Evolutionary conservation across 2,888 invertebrate genomes (phyloP).

Genomic region (Oscheius myriophilus): DNA sequence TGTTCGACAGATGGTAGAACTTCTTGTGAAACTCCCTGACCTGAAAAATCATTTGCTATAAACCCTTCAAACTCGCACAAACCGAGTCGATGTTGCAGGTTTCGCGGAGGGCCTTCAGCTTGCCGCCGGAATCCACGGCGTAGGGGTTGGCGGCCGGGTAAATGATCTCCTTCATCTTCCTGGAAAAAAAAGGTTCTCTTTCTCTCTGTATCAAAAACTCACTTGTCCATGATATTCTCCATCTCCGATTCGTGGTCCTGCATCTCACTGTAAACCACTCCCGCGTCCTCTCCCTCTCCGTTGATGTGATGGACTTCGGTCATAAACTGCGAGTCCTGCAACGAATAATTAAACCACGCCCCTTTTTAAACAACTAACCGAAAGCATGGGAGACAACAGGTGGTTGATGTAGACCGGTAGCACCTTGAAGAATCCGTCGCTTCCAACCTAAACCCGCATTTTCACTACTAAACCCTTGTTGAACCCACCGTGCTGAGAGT

Average conservation of each 20-base stretch:
- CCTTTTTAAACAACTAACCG: conserved; percentile 70
- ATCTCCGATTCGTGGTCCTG: conserved; percentile 72
- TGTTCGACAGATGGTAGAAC: conserved; percentile 88
- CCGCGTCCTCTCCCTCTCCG: conserved; percentile 87
- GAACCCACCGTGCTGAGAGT: conserved; percentile 81
- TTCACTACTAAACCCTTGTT: background rate
- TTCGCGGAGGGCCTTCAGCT: conserved; percentile 83
- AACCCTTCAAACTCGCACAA: background rate
- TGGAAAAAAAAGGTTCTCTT: conserved; percentile 15
- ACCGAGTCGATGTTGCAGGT: conserved; percentile 84
- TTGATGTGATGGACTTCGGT: conserved; percentile 93
- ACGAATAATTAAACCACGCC: background rate
- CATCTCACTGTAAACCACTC: conserved; percentile 96
- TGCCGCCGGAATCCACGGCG: conserved; percentile 85
- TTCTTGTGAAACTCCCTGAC: conserved; percentile 82
- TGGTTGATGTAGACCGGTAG: conserved; percentile 91
- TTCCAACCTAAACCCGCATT: conserved; percentile 75
- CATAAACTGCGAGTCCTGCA: conserved; percentile 81
- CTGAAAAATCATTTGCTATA: conserved; percentile 23
- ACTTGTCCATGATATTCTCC: conserved; percentile 63
- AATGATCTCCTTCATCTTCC: conserved; percentile 48
- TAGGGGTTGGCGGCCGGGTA: conserved; percentile 87
- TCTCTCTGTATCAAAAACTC: background rate
- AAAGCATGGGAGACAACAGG: conserved; percentile 84
- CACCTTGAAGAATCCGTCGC: conserved; percentile 86